Evolutionary conservation across 2,888 invertebrate species (phyloP), one percentile per base, ranked within the genome.

Genomic region (Drosophila ustulata): DNA sequence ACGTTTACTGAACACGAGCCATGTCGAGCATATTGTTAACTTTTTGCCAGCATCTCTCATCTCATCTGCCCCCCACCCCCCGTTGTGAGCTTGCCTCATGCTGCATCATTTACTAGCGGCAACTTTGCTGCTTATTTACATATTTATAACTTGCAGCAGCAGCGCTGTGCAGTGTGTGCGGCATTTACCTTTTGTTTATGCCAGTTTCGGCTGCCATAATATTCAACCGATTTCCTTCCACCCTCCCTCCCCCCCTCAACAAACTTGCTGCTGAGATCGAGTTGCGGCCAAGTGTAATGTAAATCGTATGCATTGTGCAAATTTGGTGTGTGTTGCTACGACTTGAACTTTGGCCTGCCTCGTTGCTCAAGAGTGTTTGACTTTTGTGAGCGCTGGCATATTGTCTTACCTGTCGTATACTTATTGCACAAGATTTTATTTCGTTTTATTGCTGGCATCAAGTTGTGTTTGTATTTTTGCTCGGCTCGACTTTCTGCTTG

Each of bases 81-180:
- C 23, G 3, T n/a, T 13, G 4, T 7, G 18, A 18, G 18, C 18
- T 6, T 30, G 57, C 49, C 30, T 39, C 39, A 46, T 59, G 64
- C 47, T 67, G 64, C 63, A 66, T 72, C 63, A 67, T 67, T 64
- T 77, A 59, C 74, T 57, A 73, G 69, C 61, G 66, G 70, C 67
- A 79, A 74, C 79, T 88, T 82, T 83, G 79, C 70, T 88, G 71
- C 86, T 78, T 88, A 83, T 83, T 83, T 85, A 80, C 83, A 83
- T 83, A 83, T 88, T 83, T 88, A 88, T 85, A 86, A 78, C 73
- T 78, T 73, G 59, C 57, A 68, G 49, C 64, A 37, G n/a, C 37
- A 47, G 58, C 32, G 11, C 59, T 30, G 13, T 28, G 43, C n/a
- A 18, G 26, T 51, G 41, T 53, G 46, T 62, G 68, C 46, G 45